Evolutionary conservation across 2,797 vertebrate species (phyloP).

Genomic region (Phrynocephalus vlangalii): DNA sequence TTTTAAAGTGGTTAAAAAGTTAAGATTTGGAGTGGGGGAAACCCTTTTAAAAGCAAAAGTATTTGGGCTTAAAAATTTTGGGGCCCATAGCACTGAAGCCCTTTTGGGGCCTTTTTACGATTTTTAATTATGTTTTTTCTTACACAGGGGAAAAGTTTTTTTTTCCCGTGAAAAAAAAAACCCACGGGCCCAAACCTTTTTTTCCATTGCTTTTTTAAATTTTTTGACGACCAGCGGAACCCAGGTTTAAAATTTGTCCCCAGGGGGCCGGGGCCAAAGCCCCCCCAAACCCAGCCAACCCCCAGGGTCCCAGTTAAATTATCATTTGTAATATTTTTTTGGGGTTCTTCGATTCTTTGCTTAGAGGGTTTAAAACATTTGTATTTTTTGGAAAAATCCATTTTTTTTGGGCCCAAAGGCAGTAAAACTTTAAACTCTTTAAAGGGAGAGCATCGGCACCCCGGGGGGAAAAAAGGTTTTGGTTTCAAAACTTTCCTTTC

Average conservation of each 20-base stretch:
- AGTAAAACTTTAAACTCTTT: conserved; percentile 45
- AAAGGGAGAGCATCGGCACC: conserved; percentile 49
- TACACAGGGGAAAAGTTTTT: neutral
- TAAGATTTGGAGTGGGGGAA: neutral
- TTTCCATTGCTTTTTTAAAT: neutral
- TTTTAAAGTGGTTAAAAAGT: neutral
- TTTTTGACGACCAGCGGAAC: neutral
- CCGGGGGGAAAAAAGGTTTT: neutral
- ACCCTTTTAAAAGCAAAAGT: neutral
- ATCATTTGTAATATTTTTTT: neutral
- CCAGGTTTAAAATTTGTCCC: neutral
- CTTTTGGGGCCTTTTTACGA: no score
- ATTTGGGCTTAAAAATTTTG: no score
- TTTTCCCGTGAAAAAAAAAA: no score
- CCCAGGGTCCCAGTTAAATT: no score
- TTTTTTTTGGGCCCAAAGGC: conserved; percentile 22
- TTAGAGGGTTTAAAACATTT: neutral
- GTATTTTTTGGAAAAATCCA: neutral
- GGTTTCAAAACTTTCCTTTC: conserved; percentile 41
- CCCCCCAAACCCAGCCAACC: no score
- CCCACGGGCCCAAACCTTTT: neutral
- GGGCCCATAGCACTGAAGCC: no score
- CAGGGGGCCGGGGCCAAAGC: neutral
- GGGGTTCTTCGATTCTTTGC: neutral
- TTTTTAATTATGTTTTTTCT: neutral